Base-by-base conservation (phyloP, 2,113 vertebrate species). In the Elgaria multicarinata region DNA sequence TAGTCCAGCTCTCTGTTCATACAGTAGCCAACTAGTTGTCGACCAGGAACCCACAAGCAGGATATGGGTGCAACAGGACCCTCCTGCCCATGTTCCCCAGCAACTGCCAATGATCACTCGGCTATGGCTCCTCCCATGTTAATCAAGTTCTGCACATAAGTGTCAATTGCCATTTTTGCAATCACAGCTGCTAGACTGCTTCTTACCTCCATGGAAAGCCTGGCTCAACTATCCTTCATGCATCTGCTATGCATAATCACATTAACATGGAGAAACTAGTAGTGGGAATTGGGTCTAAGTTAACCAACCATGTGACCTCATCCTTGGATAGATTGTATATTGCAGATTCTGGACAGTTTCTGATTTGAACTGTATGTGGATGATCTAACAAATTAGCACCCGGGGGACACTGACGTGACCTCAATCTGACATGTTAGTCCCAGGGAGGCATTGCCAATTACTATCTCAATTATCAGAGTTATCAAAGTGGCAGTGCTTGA, bases 401-500 rank as follows among this genome's bases (percentile, higher is more conserved):
- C 85, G 83, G 79, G 44, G 67, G 20, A 90, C 26, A 78, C 12
- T 90, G 69, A 87, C 88, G 62, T 76, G 90, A 94, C 87, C 89
- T 91, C 86, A 39, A 64, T 81, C 0, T 2, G 92, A 93, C 64
- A 91, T 89, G 83, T 39, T 55, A 86, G 76, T 82, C 90, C 89
- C 87, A 89, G 83, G 92, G 89, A 92, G 93, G 85, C 39, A 58
- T 28, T 84, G 88, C 55, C 91, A 93, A 88, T 94, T 93, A 93
- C 74, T 74, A 39, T 71, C 85, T 90, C 92, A 87, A 94, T 94
- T 94, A 94, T 92, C 77, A 82, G 83, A 90, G 64, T 92, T 92
- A 93, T 6, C 89, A 93, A 91, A 90, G 87, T 91, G 89, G 76
- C 91, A 94, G 89, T 28, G 87, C 79, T 93, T 4, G 55, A 83